Evolutionary conservation across 2,797 vertebrate species (phyloP).

Genomic region (Labroides dimidiatus): DNA sequence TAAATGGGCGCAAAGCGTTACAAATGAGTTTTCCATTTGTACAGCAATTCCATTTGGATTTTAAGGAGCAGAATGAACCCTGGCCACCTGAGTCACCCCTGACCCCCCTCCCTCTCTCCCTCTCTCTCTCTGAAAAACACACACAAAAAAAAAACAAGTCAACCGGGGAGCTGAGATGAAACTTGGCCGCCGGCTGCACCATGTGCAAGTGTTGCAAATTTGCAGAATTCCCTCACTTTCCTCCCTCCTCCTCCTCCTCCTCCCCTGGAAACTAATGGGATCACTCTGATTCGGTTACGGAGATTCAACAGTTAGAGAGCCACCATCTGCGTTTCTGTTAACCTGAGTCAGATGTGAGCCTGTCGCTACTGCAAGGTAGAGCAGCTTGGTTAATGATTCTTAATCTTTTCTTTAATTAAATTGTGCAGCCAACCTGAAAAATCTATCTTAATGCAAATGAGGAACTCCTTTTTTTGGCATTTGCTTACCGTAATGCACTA

Average conservation of each 20-base stretch:
- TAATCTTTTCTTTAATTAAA: conserved; percentile 99
- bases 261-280: conserved; percentile 95
- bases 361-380: conserved; percentile 99
- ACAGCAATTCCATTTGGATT: conserved; percentile 87
- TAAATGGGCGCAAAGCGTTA: conserved; percentile 43
- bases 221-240: conserved; percentile 92
- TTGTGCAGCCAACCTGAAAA: conserved; percentile 99
- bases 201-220: conserved; percentile 92
- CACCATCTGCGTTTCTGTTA: conserved; percentile 99
- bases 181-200: conserved; percentile 85
- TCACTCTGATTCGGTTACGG: conserved; percentile 99
- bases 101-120: conserved; percentile 17
- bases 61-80: conserved; percentile 87
- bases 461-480: conserved; percentile 97
- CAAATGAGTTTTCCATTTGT: conserved; percentile 56
- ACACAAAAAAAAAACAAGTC: conserved; percentile 30
- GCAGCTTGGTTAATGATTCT: conserved; percentile 99
- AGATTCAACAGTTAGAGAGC: conserved; percentile 99
- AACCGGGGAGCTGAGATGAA: conserved; percentile 46
- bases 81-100: conserved; percentile 74
- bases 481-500: conserved; percentile 99
- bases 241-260: conserved; percentile 32
- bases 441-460: conserved; percentile 99
- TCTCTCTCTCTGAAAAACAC: neutral
- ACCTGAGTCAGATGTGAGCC: conserved; percentile 99